Evolutionary conservation across 2,113 vertebrate species (phyloP).

Genomic region (Nyctereutes procyonoides): DNA sequence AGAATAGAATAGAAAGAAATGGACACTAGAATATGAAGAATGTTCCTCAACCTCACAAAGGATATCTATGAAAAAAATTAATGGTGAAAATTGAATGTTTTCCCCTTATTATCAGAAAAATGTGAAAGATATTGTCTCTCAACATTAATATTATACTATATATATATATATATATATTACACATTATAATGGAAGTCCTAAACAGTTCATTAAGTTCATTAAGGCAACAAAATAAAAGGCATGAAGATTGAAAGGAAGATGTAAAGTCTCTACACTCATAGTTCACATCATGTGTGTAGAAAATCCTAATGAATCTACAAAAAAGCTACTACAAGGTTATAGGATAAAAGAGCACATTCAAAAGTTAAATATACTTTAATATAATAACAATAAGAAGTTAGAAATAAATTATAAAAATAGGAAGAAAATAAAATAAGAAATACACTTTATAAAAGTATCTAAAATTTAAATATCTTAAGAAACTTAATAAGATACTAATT

Average conservation of each 20-base stretch:
- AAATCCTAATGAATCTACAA: background rate
- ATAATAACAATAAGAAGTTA: background rate
- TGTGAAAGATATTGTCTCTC: background rate
- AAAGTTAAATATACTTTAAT: background rate
- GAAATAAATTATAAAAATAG: too few relatives aligned
- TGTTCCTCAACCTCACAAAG: background rate
- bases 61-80: background rate
- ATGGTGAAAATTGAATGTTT: background rate
- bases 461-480: background rate
- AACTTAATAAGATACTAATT: background rate
- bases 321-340: background rate
- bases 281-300: background rate
- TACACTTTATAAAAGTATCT: background rate
- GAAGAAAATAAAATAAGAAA: background rate
- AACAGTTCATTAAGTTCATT: background rate
- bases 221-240: background rate
- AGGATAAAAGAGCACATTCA: background rate
- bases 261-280: background rate
- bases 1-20: background rate
- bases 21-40: background rate
- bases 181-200: background rate
- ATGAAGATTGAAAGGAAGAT: background rate
- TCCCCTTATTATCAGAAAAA: background rate
- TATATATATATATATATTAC: background rate
- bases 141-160: background rate